Evolutionary conservation across 2,797 vertebrate species (phyloP).

Genomic region (Microctenopoma lineatum): DNA sequence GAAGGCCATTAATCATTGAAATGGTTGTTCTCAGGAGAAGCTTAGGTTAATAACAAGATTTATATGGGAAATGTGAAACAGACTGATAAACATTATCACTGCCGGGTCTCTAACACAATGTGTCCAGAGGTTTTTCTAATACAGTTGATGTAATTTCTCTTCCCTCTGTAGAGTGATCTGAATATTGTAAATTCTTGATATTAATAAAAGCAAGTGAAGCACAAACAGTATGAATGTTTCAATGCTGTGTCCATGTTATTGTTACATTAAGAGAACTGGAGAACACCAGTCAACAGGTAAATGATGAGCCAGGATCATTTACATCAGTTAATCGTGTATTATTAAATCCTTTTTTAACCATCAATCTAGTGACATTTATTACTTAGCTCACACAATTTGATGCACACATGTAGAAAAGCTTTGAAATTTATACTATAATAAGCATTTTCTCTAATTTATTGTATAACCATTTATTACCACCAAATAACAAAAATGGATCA

Average conservation of each 20-base stretch:
- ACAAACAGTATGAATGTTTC: slow-evolving; percentile 1
- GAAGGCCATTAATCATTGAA: slow-evolving; percentile 57
- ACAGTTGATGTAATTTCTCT: background rate
- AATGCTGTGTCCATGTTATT: background rate
- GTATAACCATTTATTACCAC: background rate
- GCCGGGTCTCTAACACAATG: background rate
- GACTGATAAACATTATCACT: slow-evolving; percentile 36
- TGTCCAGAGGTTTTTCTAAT: background rate
- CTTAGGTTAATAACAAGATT: slow-evolving; percentile 59
- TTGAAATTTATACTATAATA: no score
- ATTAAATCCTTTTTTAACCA: slow-evolving; percentile 49
- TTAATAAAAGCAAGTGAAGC: slow-evolving; percentile 10
- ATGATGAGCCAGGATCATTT: slow-evolving; percentile 4
- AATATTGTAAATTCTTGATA: background rate
- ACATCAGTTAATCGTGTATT: slow-evolving; percentile 16
- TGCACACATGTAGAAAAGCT: background rate
- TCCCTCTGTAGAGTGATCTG: slow-evolving; percentile 6
- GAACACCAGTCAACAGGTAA: background rate
- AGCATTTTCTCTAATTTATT: background rate
- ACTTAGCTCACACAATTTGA: slow-evolving; percentile 12
- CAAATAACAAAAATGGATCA: background rate
- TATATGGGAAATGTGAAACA: slow-evolving; percentile 56
- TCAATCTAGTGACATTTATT: slow-evolving; percentile 31
- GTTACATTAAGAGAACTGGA: background rate
- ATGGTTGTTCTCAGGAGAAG: slow-evolving; percentile 48